Evolutionary conservation across 2,113 vertebrate genomes (phyloP), one percentile per base, ranked within the genome.

Genomic region (Rutilus rutilus): DNA sequence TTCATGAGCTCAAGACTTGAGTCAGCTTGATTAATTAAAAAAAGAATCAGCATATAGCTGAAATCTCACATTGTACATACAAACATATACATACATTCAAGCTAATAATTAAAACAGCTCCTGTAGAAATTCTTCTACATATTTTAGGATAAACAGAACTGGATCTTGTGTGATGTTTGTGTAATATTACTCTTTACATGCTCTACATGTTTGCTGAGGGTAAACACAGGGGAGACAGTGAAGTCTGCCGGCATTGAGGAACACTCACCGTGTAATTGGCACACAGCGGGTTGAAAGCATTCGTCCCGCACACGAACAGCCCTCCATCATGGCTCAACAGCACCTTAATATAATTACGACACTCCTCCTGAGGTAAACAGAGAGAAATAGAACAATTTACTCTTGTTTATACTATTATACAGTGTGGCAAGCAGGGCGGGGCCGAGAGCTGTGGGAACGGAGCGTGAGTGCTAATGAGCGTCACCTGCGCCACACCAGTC

Each of bases 331-430:
- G 92, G 75, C 96, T 96, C 89, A 99, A 94, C 87, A 99, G 91
- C 88, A 99, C 98, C 94, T 99, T 99, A 89, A 99, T 90, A 87
- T 98, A 99, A 92, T 99, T 99, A 50, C 97, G 96, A 84, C 98
- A 99, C 92, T 99, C 98, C 86, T 95, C 97, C 98, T 99, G 92
- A 50, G 73, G 54, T 10, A 64, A 54, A 74, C 21, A 15, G 78
- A 75, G 84, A 83, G 25, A 62, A 47, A 67, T 17, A 74, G 7
- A 47, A 52, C 33, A 17, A 74, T 21, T 36, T 62, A 54, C 14
- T 77, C 14, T 19, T 19, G 45, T 78, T 23, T 39, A 12, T 17
- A 39, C 21, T 78, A 36, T n/a, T 60, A 69, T 23, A 69, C 10
- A 69, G 39, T 57, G 54, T 21, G 19, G 54, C 54, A 54, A 54